Evolutionary conservation across 2,113 vertebrate species (phyloP), one percentile per base, ranked within the genome.

Genomic region (Oncorhynchus keta): DNA sequence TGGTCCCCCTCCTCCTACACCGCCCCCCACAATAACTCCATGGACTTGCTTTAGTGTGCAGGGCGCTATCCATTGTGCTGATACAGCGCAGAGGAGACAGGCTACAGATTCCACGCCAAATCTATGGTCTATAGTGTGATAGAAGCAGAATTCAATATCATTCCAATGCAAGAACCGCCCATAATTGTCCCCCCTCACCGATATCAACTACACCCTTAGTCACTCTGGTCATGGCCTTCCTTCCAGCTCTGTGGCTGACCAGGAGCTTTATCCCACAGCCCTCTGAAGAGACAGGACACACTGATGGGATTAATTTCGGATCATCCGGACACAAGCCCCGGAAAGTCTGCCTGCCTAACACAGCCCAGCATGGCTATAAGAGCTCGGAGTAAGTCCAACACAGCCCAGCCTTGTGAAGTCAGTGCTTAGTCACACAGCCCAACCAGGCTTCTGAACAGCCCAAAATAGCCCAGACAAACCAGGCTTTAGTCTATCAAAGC

Each of bases 281-380:
- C 28, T 68, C 30, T 32, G 66, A 68, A 68, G 66, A 32, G 66
- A 35, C 30, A 16, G 30, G 28, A 35, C 30, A 35, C 28, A 68
- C 66, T 68, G 64, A 68, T 11, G 64, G 76, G 76, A 78, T 78
- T 67, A 66, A 51, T 14, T 5, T 3, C n/a, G 70, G 61, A 72
- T 72, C 45, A 72, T 77, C 70, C 45, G 70, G 39, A 51, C 39
- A 13, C n/a, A 45, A 49, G 39, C 70, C 13, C 20, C 48, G 55
- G 30, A 26, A 18, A 57, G 51, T 32, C 71, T 57, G 22, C 55
- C 30, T 20, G 32, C 67, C 5, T n/a, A 22, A n/a, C 67, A 66
- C 45, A 12, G 39, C 9, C 39, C 39, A 45, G 39, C 39, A 45
- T 11, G 9, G 39, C 72, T 77, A 62, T 30, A 18, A 18, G 16